Evolutionary conservation across 1,140 invertebrate species (phyloP).

Genomic region (Probaryconus sp.): DNA sequence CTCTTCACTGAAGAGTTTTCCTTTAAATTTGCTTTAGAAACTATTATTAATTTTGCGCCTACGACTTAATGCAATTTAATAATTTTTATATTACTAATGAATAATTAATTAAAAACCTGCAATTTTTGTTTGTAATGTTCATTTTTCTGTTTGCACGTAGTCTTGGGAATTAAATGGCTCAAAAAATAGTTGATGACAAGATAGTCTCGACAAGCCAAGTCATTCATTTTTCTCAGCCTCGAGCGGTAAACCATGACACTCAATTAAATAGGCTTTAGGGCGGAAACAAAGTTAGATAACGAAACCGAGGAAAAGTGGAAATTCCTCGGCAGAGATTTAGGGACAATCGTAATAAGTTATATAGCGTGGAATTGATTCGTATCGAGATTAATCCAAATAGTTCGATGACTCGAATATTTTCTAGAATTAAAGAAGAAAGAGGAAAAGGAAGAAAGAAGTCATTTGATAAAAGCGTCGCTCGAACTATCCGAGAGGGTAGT

Average conservation of each 20-base stretch:
- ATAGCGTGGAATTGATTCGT: conserved; percentile 52
- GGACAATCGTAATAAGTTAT: conserved; percentile 60
- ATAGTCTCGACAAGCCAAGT: background rate
- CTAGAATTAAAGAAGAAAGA: conserved; percentile 39
- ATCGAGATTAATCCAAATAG: conserved; percentile 42
- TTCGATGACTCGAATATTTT: conserved; percentile 56
- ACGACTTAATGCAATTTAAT: no score
- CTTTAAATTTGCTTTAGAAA: background rate
- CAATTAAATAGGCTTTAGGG: conserved; percentile 47
- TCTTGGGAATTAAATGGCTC: no score
- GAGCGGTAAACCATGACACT: conserved; percentile 22
- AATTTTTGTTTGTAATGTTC: no score
- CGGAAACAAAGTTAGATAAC: conserved; percentile 56
- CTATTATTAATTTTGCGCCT: no score
- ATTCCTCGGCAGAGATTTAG: conserved; percentile 54
- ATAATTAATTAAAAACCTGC: no score
- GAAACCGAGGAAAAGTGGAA: conserved; percentile 43
- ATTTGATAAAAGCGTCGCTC: conserved; percentile 39
- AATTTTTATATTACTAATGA: no score
- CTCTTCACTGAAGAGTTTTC: background rate
- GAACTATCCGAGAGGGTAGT: background rate
- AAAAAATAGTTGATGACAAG: background rate
- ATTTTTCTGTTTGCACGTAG: no score
- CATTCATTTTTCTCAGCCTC: conserved; percentile 23
- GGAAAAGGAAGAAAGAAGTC: conserved; percentile 14